Evolutionary conservation across 1,140 invertebrate species (phyloP).

Genomic region (Pemphigus obesinymphae): DNA sequence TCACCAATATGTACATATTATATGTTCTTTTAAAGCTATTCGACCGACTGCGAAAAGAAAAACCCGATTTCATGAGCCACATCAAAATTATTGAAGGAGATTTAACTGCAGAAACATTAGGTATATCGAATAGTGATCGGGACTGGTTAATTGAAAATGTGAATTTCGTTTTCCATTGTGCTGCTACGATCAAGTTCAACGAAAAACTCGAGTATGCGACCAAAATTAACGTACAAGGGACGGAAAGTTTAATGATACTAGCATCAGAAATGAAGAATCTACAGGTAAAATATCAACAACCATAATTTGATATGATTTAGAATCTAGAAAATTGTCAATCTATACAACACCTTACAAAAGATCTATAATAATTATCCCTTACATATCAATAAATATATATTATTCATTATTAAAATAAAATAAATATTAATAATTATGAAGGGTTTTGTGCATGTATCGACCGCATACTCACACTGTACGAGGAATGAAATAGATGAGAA

Average conservation of each 20-base stretch:
- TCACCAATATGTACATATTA: no score
- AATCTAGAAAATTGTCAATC: no score
- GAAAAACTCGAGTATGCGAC: conserved; percentile 42
- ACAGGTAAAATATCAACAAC: neutral
- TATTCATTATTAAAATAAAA: no score
- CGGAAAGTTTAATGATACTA: neutral
- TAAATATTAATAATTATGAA: neutral
- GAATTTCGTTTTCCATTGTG: conserved; percentile 67
- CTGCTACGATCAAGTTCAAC: conserved; percentile 58
- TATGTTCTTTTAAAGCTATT: no score
- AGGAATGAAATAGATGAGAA: neutral
- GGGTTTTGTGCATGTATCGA: neutral
- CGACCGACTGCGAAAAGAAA: neutral
- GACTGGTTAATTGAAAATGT: conserved; percentile 59
- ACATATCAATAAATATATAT: no score
- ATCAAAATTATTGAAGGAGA: conserved; percentile 55
- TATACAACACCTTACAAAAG: no score
- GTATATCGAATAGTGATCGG: conserved; percentile 50
- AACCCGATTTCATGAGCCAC: conserved; percentile 47
- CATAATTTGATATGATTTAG: no score
- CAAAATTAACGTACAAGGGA: conserved; percentile 30
- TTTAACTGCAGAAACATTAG: conserved; percentile 51
- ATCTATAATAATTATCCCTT: no score
- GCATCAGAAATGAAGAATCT: neutral
- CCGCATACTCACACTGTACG: neutral